Conservation (phyloP, 2,888 invertebrate species). For the Andrena chrysosceles region DNA sequence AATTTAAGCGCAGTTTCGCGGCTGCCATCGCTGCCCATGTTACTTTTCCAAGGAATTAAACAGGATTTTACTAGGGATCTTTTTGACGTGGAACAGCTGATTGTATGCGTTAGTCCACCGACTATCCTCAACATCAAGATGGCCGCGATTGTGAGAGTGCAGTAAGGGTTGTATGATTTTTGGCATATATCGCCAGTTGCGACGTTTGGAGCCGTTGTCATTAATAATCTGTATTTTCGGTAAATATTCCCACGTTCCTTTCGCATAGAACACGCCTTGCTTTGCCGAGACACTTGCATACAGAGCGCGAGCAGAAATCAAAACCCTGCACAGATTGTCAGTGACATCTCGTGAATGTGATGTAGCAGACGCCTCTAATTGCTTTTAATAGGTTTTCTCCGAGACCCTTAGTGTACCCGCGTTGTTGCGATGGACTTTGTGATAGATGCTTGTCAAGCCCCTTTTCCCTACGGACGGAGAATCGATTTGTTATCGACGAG, state of each 20-base stretch:
- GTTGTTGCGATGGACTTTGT: slow-evolving; percentile 47
- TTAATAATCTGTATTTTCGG: slow-evolving; percentile 68
- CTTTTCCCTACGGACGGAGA: slow-evolving; percentile 22
- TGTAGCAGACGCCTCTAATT: slow-evolving; percentile 80
- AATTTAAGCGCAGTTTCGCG: background rate
- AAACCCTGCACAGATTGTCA: slow-evolving; percentile 65
- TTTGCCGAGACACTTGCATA: slow-evolving; percentile 14
- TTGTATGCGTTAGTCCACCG: slow-evolving; percentile 51
- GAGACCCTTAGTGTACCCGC: slow-evolving; percentile 43
- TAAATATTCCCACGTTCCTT: slow-evolving; percentile 60
- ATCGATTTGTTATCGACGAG: slow-evolving; percentile 28
- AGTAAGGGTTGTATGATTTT: slow-evolving; percentile 73
- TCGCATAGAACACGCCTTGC: background rate
- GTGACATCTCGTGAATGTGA: slow-evolving; percentile 77
- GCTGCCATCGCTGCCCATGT: background rate
- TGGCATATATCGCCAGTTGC: slow-evolving; percentile 73
- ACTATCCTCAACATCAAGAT: slow-evolving; percentile 72
- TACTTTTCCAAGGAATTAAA: slow-evolving; percentile 13
- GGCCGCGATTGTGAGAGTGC: slow-evolving; percentile 73
- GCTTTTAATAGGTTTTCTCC: slow-evolving; percentile 66
- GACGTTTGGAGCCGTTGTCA: slow-evolving; percentile 67
- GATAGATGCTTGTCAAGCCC: slow-evolving; percentile 38
- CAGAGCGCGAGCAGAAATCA: slow-evolving; percentile 30
- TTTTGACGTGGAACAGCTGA: slow-evolving; percentile 72
- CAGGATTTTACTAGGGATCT: slow-evolving; percentile 55